These are phyloP conservation scores for Maniola hyperantus DNA, from an alignment of 2,888 invertebrate genomes.

Conservation along the genomic window DNA sequence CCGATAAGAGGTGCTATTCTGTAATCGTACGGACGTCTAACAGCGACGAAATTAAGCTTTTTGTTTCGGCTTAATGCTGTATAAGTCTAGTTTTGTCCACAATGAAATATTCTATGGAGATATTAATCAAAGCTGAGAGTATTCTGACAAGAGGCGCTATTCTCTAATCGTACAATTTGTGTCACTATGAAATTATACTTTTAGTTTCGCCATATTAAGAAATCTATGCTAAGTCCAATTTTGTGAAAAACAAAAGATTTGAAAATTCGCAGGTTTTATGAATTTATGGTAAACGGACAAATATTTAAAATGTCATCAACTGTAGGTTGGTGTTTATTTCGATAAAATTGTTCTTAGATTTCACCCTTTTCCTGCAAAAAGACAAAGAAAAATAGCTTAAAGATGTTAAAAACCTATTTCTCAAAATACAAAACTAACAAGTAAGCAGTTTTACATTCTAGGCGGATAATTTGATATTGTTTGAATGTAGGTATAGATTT, in stretches of 20 bases:
- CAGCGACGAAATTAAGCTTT: not conserved
- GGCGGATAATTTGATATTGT: not conserved
- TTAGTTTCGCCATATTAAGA: not conserved
- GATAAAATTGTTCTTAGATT: no score
- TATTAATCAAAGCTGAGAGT: conserved; percentile 54
- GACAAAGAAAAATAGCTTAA: no score
- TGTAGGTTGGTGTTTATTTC: no score
- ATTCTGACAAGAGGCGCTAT: conserved; percentile 41
- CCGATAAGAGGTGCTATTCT: conserved; percentile 35
- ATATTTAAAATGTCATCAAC: no score
- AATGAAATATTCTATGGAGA: conserved; percentile 33
- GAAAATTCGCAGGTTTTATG: no score
- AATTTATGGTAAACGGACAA: no score
- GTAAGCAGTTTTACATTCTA: not conserved
- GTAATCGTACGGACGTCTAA: not conserved
- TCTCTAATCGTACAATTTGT: not conserved
- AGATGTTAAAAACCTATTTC: not conserved
- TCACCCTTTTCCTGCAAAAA: no score
- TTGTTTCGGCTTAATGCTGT: not conserved
- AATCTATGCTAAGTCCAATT: no score
- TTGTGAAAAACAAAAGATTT: no score
- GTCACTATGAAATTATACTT: not conserved
- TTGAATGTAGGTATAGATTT: not conserved
- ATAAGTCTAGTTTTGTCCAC: not conserved
- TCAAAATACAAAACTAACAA: not conserved